A percentile compares a stretch with the other conserved stretches of the same genome.
Conservation (phyloP, 2,888 invertebrate genomes). For the Dexiosoma caninum region DNA sequence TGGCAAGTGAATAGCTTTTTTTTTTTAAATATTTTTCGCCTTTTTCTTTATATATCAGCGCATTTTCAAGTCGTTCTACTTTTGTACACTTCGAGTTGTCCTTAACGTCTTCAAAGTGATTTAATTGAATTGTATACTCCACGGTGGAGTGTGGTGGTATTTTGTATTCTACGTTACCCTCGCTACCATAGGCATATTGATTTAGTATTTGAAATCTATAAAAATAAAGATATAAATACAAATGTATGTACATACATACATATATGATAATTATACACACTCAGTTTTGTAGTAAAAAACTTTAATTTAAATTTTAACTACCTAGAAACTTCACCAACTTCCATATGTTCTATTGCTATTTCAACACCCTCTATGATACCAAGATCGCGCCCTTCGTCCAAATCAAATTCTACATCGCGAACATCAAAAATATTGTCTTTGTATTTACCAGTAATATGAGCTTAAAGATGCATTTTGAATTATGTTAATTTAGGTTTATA, state of each 20-base stretch:
- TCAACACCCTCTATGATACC: constrained; percentile 90
- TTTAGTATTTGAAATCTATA: constrained; percentile 83
- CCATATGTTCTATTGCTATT: constrained; percentile 88
- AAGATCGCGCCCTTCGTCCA: constrained; percentile 90
- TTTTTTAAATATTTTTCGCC: constrained; percentile 93
- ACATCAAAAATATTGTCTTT: constrained; percentile 80
- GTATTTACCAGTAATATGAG: constrained; percentile 71
- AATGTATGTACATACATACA: too few species aligned
- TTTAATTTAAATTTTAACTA: constrained; percentile 42
- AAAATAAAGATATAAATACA: not conserved
- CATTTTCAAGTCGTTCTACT: constrained; percentile 88
- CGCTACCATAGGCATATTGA: constrained; percentile 87
- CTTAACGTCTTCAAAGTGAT: constrained; percentile 89
- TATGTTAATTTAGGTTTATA: too few species aligned
- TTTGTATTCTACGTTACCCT: constrained; percentile 83
- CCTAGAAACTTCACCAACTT: constrained; percentile 86
- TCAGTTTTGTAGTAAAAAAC: not conserved
- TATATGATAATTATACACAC: too few species aligned
- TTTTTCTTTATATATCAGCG: constrained; percentile 90
- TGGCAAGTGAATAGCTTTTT: constrained; percentile 86
- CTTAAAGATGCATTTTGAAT: constrained; percentile 60
- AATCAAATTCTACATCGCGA: constrained; percentile 86
- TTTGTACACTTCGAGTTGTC: constrained; percentile 90
- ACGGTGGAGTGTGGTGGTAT: constrained; percentile 89
- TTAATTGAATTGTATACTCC: constrained; percentile 89